Percentiles rank a stretch among this genome's conserved stretches.
Evolutionary conservation across 23 tunicate species (phyloP).

Genomic region (Pegea sp.): DNA sequence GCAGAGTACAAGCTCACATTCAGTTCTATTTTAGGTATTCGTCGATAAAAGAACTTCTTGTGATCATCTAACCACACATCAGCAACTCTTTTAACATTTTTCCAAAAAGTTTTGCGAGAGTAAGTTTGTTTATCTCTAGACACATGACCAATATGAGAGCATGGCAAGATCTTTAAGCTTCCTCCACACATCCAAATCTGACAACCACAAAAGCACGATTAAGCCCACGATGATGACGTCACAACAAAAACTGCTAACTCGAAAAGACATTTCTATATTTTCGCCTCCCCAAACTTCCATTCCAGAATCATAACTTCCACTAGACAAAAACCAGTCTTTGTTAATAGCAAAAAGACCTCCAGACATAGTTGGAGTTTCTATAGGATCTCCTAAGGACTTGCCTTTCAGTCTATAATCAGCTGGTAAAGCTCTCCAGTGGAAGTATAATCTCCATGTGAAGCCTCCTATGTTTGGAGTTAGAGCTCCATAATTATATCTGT

Average conservation of each 20-base stretch:
- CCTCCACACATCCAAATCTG: conserved; percentile 97
- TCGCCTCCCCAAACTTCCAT: conserved; percentile 98
- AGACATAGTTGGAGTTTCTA: conserved; percentile 60
- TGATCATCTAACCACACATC: conserved; percentile 60
- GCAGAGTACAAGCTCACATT: no score
- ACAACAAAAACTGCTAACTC: conserved; percentile 14
- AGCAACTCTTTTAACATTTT: conserved; percentile 46
- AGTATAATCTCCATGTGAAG: neutral
- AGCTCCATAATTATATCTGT: neutral
- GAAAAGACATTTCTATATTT: conserved; percentile 63
- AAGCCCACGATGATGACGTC: neutral
- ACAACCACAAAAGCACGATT: neutral
- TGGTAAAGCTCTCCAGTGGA: neutral
- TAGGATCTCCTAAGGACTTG: conserved; percentile 8
- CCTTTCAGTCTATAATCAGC: neutral
- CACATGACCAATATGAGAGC: conserved; percentile 80
- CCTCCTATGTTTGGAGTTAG: neutral
- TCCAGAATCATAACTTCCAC: conserved; percentile 47
- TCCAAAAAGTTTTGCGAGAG: conserved; percentile 19
- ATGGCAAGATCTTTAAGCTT: conserved; percentile 38
- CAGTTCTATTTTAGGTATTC: conserved; percentile 2
- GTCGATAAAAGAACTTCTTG: conserved; percentile 4
- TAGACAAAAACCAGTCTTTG: conserved; percentile 14
- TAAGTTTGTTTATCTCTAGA: conserved; percentile 24
- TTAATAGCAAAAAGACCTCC: conserved; percentile 54